A percentile compares a stretch with the other conserved stretches of the same genome.
Conservation (phyloP, 2,113 vertebrate species). For the Barnardius zonarius region DNA sequence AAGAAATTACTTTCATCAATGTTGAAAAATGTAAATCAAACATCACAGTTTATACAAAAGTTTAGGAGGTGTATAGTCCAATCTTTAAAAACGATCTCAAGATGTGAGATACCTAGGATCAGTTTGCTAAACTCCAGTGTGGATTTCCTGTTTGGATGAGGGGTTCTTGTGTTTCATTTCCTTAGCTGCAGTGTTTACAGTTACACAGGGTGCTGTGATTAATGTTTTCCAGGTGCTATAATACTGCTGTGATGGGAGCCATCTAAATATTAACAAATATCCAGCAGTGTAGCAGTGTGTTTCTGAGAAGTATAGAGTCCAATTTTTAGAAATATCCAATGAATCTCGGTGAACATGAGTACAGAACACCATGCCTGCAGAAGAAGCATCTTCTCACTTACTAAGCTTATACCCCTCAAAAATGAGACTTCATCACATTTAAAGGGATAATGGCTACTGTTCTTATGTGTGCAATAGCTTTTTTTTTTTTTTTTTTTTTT, state of each 20-base stretch:
- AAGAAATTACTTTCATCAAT: background rate
- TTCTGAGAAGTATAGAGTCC: background rate
- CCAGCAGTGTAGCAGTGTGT: background rate
- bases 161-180: background rate
- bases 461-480: background rate
- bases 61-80: background rate
- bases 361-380: background rate
- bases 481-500: background rate
- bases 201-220: background rate
- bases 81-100: background rate
- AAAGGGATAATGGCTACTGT: background rate
- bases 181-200: background rate
- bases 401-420: background rate
- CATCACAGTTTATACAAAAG: background rate
- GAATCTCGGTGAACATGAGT: background rate
- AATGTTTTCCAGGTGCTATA: slow-evolving; percentile 2
- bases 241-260: background rate
- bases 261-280: background rate
- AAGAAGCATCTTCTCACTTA: background rate
- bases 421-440: background rate
- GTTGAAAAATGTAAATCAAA: background rate
- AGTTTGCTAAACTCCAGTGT: background rate
- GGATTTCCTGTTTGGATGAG: slow-evolving; percentile 16
- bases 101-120: background rate
- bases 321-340: background rate